These are phyloP conservation scores for Toxostoma redivivum DNA, from an alignment of 2,113 vertebrate species.

Conservation along the genomic window DNA sequence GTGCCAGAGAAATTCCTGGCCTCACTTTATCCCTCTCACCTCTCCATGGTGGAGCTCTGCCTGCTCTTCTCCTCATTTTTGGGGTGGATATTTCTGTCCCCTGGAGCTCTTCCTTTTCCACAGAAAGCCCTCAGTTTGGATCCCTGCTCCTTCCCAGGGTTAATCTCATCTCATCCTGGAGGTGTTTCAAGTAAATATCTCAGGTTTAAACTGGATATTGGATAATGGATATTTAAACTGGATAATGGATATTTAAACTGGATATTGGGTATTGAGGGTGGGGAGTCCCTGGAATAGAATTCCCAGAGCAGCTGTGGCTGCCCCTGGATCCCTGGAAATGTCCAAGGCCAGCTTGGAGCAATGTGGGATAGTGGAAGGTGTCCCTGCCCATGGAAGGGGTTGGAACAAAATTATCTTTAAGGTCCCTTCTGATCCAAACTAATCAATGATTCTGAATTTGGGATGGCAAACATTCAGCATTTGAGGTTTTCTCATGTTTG, in stretches of 20 bases:
- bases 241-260: not conserved
- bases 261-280: not conserved
- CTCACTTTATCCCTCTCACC: not conserved
- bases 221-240: too few relatives aligned
- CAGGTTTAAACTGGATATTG: not conserved
- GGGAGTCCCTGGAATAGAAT: not conserved
- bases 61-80: not conserved
- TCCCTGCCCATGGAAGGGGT: not conserved
- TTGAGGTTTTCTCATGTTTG: not conserved
- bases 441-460: not conserved
- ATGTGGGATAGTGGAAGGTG: accelerated
- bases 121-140: not conserved
- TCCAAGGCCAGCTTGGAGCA: not conserved
- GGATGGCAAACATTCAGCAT: not conserved
- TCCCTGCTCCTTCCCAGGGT: not conserved
- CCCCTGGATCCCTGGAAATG: not conserved
- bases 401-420: not conserved
- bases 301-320: not conserved
- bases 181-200: not conserved
- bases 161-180: not conserved
- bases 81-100: not conserved
- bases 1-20: not conserved
- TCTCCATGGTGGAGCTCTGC: not conserved
- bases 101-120: not conserved
- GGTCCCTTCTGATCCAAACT: not conserved